Evolutionary conservation across 1,140 invertebrate genomes (phyloP), one percentile per base, ranked within the genome.

Genomic region (Antheraea pernyi): DNA sequence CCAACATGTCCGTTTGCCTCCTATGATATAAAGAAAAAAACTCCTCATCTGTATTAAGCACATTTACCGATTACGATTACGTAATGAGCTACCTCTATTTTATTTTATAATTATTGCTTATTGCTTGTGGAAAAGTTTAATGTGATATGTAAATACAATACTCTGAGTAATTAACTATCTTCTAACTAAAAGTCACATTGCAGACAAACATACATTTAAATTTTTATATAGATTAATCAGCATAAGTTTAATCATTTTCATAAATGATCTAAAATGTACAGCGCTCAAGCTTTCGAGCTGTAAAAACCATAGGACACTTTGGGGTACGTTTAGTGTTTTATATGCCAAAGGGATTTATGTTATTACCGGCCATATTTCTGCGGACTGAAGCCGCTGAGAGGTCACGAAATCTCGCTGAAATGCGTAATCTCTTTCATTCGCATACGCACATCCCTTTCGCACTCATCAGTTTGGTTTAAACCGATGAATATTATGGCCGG

Each of bases 281-380:
- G 67, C 74, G 53, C 67, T 70, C 36, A 63, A 72, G 72, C 70
- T 73, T 79, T 77, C 72, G 65, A 70, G 65, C 67, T 70, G 69
- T 80, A 77, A 79, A 81, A 81, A 77, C 72, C 72, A 73, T 79
- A 78, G 82, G 83, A 88, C 82, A 83, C 85, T 85, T 84, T 82
- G 75, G 81, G 81, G 86, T 89, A 81, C 89, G 86, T 91, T 92
- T 93, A 92, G 91, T 92, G 91, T 92, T 93, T 92, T 92, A 92
- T 93, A 93, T 92, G 87, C 92, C 86, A 84, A 90, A 89, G 85
- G 91, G 91, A 93, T 93, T 92, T 92, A 92, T 91, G 89, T 92
- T 93, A 93, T 93, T 93, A 90, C 89, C 85, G 82, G 85, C 87
- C 91, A 93, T 93, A 93, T 92, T 93, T 93, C 84, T 91, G 83